phyloP scores from a whole-genome alignment of 1,140 invertebrate genomes.

The Drosophila gunungcola region DNA sequence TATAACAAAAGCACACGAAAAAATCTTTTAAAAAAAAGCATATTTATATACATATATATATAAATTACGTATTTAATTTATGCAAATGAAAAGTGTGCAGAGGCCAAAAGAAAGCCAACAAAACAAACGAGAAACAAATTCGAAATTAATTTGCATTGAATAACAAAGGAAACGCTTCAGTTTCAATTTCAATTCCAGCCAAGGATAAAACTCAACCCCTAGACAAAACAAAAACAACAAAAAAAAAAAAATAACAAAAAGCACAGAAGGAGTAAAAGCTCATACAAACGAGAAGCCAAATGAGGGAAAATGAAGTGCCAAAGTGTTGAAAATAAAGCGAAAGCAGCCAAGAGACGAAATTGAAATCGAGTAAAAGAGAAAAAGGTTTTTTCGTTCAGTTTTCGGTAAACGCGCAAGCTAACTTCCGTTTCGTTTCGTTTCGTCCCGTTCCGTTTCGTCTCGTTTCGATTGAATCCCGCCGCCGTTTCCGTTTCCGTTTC shows the following conservation, averaged over 20 bases:
- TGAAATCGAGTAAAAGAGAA: constrained; percentile 18
- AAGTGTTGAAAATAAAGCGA: constrained; percentile 64
- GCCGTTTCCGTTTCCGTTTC: constrained; percentile 29
- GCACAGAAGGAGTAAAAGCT: constrained; percentile 4
- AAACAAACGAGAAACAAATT: constrained; percentile 56
- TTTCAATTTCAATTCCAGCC: constrained; percentile 48
- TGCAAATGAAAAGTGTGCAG: constrained; percentile 62
- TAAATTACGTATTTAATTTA: constrained; percentile 45
- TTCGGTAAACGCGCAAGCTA: constrained; percentile 20
- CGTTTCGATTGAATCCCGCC: neutral
- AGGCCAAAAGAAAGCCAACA: constrained; percentile 4
- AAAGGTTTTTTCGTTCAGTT: constrained; percentile 18
- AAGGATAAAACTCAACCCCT: constrained; percentile 22
- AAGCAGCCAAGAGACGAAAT: constrained; percentile 31
- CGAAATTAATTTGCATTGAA: constrained; percentile 72
- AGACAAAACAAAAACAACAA: constrained; percentile 21
- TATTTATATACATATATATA: constrained; percentile 2
- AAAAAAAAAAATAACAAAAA: constrained; percentile 24
- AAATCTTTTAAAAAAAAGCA: constrained; percentile 31
- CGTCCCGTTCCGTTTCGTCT: constrained; percentile 21
- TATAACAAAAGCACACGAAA: constrained; percentile 19
- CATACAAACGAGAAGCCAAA: constrained; percentile 39
- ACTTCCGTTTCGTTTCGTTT: constrained; percentile 30
- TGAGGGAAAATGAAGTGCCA: constrained; percentile 73
- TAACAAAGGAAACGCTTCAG: constrained; percentile 58